phyloP scores from a whole-genome alignment of 2,797 vertebrate species.

The Clamator glandarius region DNA sequence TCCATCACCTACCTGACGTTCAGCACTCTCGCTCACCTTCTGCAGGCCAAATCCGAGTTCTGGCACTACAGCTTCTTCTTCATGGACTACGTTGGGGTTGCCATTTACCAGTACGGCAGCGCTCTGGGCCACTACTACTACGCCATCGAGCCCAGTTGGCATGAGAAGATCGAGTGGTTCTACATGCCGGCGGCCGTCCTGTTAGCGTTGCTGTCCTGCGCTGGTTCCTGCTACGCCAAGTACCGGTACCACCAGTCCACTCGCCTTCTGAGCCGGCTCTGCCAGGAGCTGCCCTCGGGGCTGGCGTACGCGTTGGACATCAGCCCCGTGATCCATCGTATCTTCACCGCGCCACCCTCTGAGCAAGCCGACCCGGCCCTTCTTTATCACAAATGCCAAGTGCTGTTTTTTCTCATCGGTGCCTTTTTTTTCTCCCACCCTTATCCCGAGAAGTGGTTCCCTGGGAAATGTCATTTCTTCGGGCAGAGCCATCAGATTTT shows the following conservation, averaged over 20 bases:
- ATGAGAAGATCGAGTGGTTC: constrained; percentile 78
- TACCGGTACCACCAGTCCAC: constrained; percentile 81
- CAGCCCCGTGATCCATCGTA: constrained; percentile 91
- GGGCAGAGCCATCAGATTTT: constrained; percentile 97
- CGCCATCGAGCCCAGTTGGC: constrained; percentile 88
- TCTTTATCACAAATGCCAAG: constrained; percentile 89
- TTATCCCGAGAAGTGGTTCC: constrained; percentile 92
- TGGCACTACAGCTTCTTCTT: constrained; percentile 97
- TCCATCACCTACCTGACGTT: constrained; percentile 90
- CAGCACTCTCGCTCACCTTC: constrained; percentile 92
- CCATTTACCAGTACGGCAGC: constrained; percentile 93
- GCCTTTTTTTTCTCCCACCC: constrained; percentile 94
- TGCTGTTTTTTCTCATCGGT: constrained; percentile 89
- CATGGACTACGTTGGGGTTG: constrained; percentile 94
- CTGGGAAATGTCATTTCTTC: constrained; percentile 89
- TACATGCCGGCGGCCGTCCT: constrained; percentile 87
- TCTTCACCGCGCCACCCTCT: constrained; percentile 75
- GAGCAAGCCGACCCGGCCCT: constrained; percentile 77
- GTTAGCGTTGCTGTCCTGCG: constrained; percentile 92
- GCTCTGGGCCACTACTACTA: constrained; percentile 94
- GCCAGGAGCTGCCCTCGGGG: constrained; percentile 91
- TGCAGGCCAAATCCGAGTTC: constrained; percentile 94
- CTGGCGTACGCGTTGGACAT: constrained; percentile 94
- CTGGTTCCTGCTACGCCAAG: constrained; percentile 93
- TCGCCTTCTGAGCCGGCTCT: constrained; percentile 82